Base-by-base conservation (phyloP, 2,113 vertebrate species). In the Pithys albifrons region DNA sequence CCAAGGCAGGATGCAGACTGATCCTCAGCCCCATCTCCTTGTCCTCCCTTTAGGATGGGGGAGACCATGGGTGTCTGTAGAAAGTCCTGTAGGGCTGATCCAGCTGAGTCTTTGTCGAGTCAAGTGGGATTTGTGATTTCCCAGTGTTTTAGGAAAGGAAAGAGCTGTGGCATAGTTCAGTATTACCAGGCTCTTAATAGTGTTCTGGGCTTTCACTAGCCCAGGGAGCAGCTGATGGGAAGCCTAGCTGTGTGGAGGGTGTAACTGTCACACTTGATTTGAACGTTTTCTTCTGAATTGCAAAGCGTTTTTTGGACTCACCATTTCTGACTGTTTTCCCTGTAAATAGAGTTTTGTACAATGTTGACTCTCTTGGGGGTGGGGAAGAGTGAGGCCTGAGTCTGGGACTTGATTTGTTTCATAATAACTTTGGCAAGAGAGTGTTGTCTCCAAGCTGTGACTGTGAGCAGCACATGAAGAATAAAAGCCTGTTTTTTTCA, bases 271-370 rank as follows among this genome's bases (percentile, higher is more conserved):
- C 49, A 14, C 70, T 87, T 33, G 37, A 16, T 88, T 71, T 10
- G 3, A 85, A 9, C 0, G 5, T 75, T 95, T 80, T 71, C 45
- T 59, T 88, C 29, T 19, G 59, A 71, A 28, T 80, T 37, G 74
- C 31, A 9, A 46, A 82, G 64, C 65, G 10, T 2, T n/a, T 58
- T 84, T 96, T 54, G 78, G 93, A 83, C 65, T 79, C 17, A 0
- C 94, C 45, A 4, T 96, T 98, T 97, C 96, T 96, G 96, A 88
- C 81, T 96, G 85, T 89, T 97, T 98, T 96, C 96, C 79, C 91
- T 98, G 98, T 98, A 98, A 98, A 98, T 98, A 98, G 19, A 97
- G 96, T 98, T 98, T 98, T 98, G 97, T 98, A 98, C 92, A 95
- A 97, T 97, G 96, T 97, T 97, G 85, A 82, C 81, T 95, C 84